These are phyloP conservation scores for Lepidocyrtinus sp. DNA, from an alignment of 2,888 invertebrate genomes.

Conservation along the genomic window DNA sequence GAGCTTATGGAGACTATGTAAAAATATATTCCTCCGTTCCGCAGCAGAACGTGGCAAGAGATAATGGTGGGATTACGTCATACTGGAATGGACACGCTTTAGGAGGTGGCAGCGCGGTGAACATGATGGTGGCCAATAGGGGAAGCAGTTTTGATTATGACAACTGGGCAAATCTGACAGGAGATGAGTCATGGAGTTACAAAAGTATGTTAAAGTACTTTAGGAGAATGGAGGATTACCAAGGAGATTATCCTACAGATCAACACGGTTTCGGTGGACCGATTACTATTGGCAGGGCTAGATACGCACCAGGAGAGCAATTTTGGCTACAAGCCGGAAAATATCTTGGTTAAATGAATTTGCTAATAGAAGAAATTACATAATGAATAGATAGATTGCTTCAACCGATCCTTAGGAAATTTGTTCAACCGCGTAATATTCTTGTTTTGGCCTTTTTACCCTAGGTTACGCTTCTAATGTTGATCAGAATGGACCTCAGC, in stretches of 20 bases:
- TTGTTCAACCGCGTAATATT: too few species aligned
- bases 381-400: too few species aligned
- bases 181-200: conserved; percentile 90
- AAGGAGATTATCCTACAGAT: conserved; percentile 28
- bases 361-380: too few species aligned
- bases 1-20: background rate
- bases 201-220: conserved; percentile 87
- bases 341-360: conserved; percentile 31
- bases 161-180: conserved; percentile 27
- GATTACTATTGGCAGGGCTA: conserved; percentile 19
- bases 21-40: background rate
- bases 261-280: conserved; percentile 43
- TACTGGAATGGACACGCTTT: background rate
- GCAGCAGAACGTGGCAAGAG: background rate
- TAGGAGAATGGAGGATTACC: conserved; percentile 75
- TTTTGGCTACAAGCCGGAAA: conserved; percentile 32
- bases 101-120: conserved; percentile 26
- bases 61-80: background rate
- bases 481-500: conserved; percentile 51
- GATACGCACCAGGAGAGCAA: conserved; percentile 32
- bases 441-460: too few species aligned
- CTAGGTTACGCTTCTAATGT: background rate
- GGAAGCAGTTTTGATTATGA: conserved; percentile 21
- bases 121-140: conserved; percentile 22
- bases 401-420: too few species aligned